Evolutionary conservation across 1,140 invertebrate genomes (phyloP), one percentile per base, ranked within the genome.

Genomic region (Cotesia glomerata): DNA sequence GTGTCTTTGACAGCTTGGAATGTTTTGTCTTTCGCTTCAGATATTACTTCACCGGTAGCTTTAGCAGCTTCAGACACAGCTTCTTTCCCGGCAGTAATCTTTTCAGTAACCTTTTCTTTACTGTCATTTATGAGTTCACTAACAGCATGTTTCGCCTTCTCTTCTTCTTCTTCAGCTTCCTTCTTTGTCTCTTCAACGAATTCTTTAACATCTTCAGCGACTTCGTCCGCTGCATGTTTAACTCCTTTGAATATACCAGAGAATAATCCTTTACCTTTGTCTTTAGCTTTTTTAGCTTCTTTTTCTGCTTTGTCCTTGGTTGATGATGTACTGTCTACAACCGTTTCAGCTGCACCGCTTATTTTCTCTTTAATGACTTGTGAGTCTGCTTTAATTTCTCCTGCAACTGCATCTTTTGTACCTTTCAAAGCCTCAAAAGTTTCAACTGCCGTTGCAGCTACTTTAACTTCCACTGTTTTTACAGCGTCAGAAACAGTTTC

Each of bases 321-420:
- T 9, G 9, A 7, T 9, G 72, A 61, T 7, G 61, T 61, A 3
- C 26, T 18, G 0, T 73, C 76, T 0, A 13, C 65, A 13, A 73
- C 61, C 5, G 69, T 11, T 0, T 68, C 75, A 2, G 62, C 35
- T 34, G 52, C 39, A 0, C 73, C 62, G 0, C 36, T 58, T 7
- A 74, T 16, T 61, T 74, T 74, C 0, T 71, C 61, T 9, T 75
- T 77, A 1, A 56, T 58, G 0, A 62, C 62, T 0, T 70, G 54
- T 2, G 59, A 9, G 4, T 77, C 74, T 5, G 75, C 76, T 14
- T 65, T 69, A 2, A 72, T 5, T 54, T 78, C 70, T 11, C 61
- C 68, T 26, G 54, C 59, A n/a, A 16, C 72, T 34, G 2, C 34
- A 13, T 67, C 71, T 26, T 67, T 73, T n/a, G 45, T 63, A 61